Base-by-base conservation (phyloP, 2,113 vertebrate species). In the Progne subis region DNA sequence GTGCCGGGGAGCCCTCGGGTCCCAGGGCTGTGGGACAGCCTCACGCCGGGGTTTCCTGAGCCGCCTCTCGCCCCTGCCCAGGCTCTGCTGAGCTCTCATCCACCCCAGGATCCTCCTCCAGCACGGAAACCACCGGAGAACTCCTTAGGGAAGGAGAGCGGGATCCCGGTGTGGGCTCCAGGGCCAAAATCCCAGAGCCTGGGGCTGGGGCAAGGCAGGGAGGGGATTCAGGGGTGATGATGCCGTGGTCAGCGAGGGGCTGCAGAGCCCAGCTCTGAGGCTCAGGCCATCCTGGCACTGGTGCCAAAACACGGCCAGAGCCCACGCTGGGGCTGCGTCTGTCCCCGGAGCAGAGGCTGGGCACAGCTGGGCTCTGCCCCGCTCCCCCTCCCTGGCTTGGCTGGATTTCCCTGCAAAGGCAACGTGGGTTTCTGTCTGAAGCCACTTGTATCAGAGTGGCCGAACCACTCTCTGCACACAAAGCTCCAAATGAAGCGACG, bases 11-110 rank as follows among this genome's bases (percentile, higher is more conserved):
- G 70, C 18, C 28, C 43, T 39, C 16, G 5, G 64, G 18, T 0
- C 3, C 56, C 16, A 2, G 2, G 14, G 50, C 86, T 83, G 0
- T 1, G 17, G 46, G 11, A 20, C 2, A 2, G 56, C 86, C 43
- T 31, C 32, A 1, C 25, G 8, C 13, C 2, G 8, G 8, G 2
- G 4, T 19, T 14, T 34, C 60, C 74, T 57, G 69, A 7, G 15
- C 16, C 9, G 11, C 2, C 59, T 61, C 52, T 67, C 8, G 28
- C 34, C 60, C 28, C 59, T 26, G 74, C 41, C 52, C 60, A 13
- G 68, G 24, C 60, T 49, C 21, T 61, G 41, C 43, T 24, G 1
- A 3, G 71, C 49, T 59, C 76, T 32, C 34, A 20, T 9, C 75
- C 11, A 1, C 23, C 13, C 1, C 0, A 4, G 46, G 46, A n/a